Evolutionary conservation across 2,113 vertebrate species (phyloP), one percentile per base, ranked within the genome.

Genomic region (Phrynosoma blainvillii): DNA sequence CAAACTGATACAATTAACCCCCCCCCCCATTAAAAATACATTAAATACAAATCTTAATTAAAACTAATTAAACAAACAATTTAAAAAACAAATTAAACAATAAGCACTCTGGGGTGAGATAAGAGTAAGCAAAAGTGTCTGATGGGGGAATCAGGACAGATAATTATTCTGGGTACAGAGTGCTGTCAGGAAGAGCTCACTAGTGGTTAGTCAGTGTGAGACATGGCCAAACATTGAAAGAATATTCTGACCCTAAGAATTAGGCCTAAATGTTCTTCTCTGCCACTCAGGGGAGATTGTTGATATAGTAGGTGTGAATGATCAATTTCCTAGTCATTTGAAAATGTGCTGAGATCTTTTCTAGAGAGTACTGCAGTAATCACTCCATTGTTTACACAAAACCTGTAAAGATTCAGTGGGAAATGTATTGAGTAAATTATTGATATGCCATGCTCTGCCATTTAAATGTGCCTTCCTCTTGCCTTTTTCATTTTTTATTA

Each of bases 361-460:
- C 66, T 54, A 13, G 9, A 78, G 40, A 79, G 20, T 42, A 20
- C 40, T 23, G 66, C 7, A n/a, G 76, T 30, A 70, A 87, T 77
- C 66, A 47, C 8, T 6, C 23, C 36, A 78, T 1, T 65, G 2
- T 90, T 0, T 88, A 13, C 11, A 89, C 23, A 84, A 0, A 85
- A 36, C 0, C 71, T 32, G 59, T 54, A 16, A 65, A 9, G 1
- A 73, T 23, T 87, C 82, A 78, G 89, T 59, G 0, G 54, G 0
- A 77, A 62, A 71, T 79, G 66, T 27, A 1, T 83, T 77, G 10
- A 80, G 42, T 87, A 36, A 78, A 30, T 84, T 85, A 82, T 86
- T 56, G 79, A 56, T 68, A 71, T 7, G 82, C 16, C 7, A 54
- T 66, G 7, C 0, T 1, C 10, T 89, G 27, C 66, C 79, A 65